A percentile compares a stretch with the other conserved stretches of the same genome.
Conservation (phyloP, 2,797 vertebrate genomes). For the Ctenosaura bakeri region DNA sequence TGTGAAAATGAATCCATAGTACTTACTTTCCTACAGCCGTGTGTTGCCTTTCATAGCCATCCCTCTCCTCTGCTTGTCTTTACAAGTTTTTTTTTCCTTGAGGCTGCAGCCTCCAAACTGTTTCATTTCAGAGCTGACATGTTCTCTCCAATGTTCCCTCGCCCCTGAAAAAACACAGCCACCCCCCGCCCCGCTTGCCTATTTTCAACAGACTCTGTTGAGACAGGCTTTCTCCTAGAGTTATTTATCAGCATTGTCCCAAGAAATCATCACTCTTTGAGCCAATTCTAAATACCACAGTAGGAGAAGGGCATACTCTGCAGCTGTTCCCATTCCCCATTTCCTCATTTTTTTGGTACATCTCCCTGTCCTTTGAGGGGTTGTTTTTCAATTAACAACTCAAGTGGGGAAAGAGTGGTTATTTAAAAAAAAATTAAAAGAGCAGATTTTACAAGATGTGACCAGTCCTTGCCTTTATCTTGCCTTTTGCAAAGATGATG, state of each 20-base stretch:
- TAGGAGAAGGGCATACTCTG: background rate
- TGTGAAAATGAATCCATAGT: background rate
- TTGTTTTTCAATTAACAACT: background rate
- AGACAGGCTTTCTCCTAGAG: constrained; percentile 33
- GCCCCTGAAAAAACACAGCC: too few relatives aligned
- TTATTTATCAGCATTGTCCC: constrained; percentile 27
- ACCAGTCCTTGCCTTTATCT: background rate
- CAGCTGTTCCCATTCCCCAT: constrained; percentile 7
- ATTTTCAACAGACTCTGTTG: constrained; percentile 34
- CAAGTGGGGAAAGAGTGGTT: background rate
- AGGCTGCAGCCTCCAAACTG: background rate
- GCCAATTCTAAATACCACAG: constrained; percentile 14
- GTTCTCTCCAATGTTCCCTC: background rate
- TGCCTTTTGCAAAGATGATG: background rate
- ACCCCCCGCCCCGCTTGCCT: background rate
- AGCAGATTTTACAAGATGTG: background rate
- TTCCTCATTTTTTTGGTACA: background rate
- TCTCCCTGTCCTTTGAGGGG: background rate
- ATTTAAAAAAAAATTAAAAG: background rate
- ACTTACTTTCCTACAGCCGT: background rate
- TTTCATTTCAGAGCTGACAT: constrained; percentile 29
- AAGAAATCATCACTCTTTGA: constrained; percentile 20
- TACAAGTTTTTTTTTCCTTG: constrained; percentile 7
- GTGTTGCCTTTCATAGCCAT: background rate
- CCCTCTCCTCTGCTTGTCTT: background rate